Conservation (phyloP, 2,113 vertebrate genomes). For the Equus przewalskii region DNA sequence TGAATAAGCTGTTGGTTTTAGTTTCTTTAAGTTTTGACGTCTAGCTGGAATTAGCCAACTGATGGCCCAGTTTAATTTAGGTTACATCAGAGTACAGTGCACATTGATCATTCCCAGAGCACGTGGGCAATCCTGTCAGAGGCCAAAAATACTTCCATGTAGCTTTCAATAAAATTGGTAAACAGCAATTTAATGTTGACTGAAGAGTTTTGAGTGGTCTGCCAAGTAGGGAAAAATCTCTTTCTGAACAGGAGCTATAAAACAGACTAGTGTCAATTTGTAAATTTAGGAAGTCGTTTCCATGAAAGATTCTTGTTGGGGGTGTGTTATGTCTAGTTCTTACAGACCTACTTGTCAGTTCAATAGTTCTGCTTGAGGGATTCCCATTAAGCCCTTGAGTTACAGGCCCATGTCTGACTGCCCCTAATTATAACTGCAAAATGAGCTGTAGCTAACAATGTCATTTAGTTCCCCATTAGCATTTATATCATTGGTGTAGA, state of each 20-base stretch:
- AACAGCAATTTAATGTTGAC: conserved; percentile 31
- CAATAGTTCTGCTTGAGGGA: conserved; percentile 73
- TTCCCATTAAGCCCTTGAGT: conserved; percentile 75
- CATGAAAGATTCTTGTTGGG: conserved; percentile 41
- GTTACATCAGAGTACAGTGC: not conserved
- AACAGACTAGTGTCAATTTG: conserved; percentile 55
- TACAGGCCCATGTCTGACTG: conserved; percentile 63
- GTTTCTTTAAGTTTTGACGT: not conserved
- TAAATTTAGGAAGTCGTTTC: conserved; percentile 58
- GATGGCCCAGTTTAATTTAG: not conserved
- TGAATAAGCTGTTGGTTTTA: not conserved
- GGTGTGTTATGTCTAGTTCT: conserved; percentile 57
- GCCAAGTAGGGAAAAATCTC: conserved; percentile 16
- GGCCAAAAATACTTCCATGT: not conserved
- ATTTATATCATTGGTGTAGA: conserved; percentile 44
- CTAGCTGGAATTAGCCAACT: not conserved
- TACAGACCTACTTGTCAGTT: conserved; percentile 65
- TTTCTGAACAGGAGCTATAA: conserved; percentile 16
- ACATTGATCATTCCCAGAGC: not conserved
- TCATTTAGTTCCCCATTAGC: conserved; percentile 39
- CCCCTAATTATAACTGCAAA: conserved; percentile 76
- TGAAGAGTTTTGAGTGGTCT: not conserved
- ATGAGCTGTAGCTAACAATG: conserved; percentile 74
- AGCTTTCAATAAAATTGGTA: not conserved
- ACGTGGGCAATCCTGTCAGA: not conserved